phyloP scores from a whole-genome alignment of 2,888 invertebrate genomes.

The Orgyia antiqua region DNA sequence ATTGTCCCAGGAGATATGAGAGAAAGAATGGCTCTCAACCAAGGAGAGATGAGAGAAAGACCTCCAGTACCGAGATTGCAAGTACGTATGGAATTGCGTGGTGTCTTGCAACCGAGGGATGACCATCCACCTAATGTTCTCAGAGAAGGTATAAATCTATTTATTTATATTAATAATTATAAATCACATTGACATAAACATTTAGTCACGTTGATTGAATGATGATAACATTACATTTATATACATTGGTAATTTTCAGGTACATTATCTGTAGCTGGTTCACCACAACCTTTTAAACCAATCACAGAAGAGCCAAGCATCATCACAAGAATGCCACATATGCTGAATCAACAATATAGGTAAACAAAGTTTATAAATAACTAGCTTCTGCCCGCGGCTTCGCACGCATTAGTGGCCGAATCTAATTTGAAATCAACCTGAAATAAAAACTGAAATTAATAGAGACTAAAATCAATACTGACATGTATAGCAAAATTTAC shows the following conservation, averaged over 20 bases:
- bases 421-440: no score
- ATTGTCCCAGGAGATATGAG: conserved; percentile 6
- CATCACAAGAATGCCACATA: conserved; percentile 73
- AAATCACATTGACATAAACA: no score
- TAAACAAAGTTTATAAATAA: no score
- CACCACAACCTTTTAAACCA: conserved; percentile 72
- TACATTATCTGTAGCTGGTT: conserved; percentile 70
- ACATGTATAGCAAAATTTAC: no score
- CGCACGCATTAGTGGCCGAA: no score
- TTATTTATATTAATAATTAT: no score
- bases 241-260: conserved; percentile 32
- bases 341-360: conserved; percentile 72
- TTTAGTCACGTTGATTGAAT: no score
- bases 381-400: no score
- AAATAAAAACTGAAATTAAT: no score
- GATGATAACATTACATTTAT: no score
- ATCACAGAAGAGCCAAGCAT: conserved; percentile 68
- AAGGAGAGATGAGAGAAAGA: conserved; percentile 12
- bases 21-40: conserved; percentile 2
- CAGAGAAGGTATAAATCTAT: conserved; percentile 29
- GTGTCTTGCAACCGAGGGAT: conserved; percentile 42
- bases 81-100: conserved; percentile 64
- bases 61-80: conserved; percentile 17
- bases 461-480: no score
- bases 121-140: conserved; percentile 47